Base-by-base conservation (phyloP, 2,888 invertebrate species). In the Ormyrus thymus region DNA sequence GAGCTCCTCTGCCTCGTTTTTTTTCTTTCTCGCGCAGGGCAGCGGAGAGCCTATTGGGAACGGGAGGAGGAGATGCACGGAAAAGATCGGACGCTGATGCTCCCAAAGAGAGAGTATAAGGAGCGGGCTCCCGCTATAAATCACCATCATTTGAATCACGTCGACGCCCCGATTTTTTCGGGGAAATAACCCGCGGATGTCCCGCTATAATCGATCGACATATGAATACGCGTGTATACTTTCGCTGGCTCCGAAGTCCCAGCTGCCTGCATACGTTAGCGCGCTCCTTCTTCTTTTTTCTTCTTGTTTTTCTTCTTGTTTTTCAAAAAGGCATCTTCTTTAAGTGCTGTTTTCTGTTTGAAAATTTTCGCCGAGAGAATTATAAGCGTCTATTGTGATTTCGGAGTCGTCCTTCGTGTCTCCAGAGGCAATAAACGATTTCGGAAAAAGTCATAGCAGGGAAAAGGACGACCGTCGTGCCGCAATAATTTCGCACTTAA, bases 401-500 rank as follows among this genome's bases (percentile, higher is more conserved):
- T n/a, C 9, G n/a, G 55, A 59, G 55, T 29, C 69, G 70, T 73
- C 73, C 76, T 76, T 75, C 68, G 50, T 68, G 50, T 65, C 68
- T 71, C 43, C 56, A 61, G 53, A 56, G 69, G 72, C 73, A 73
- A 62, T 68, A 76, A 80, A 76, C 66, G 79, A 80, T 73, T 75
- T 76, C 11, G 69, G 65, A 62, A 59, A 61, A 72, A 64, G 76
- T 65, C 72, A 69, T 71, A 46, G 65, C 61, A 64, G 53, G 70
- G 76, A 77, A 76, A 79, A 81, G 76, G 71, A 78, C 79, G 69
- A 69, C 53, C 75, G 75, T 70, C 45, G 78, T 61, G 46, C 56
- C 75, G 78, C 76, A 81, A 81, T 82, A 82, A 82, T 79, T 82
- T 79, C 70, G 81, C 78, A 81, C 73, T 81, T 82, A 81, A 82